Evolutionary conservation across 1,140 invertebrate species (phyloP).

Genomic region (Hylaeus volcanicus): DNA sequence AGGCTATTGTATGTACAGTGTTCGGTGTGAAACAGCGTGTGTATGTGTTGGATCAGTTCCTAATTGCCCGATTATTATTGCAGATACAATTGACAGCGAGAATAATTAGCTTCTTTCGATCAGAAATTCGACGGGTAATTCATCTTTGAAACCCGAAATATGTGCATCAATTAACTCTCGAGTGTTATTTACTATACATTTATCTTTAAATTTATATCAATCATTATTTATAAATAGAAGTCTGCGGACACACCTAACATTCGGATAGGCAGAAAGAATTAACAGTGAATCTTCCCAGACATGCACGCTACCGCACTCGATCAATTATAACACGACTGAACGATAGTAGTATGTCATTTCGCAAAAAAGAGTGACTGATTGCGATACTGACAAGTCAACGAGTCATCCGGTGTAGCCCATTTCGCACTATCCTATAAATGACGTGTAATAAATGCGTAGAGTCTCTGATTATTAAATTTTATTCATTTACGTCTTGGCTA

Average conservation of each 20-base stretch:
- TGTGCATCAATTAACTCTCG: too few species aligned
- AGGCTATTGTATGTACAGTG: slow-evolving; percentile 54
- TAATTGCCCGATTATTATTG: slow-evolving; percentile 12
- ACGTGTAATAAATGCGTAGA: too few species aligned
- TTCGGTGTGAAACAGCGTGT: slow-evolving; percentile 34
- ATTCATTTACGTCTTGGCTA: too few species aligned
- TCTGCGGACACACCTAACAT: too few species aligned
- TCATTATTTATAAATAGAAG: background rate
- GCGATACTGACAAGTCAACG: too few species aligned
- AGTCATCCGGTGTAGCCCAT: too few species aligned
- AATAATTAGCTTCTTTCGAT: background rate
- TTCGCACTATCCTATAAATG: too few species aligned
- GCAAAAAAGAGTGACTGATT: too few species aligned
- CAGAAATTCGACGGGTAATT: background rate
- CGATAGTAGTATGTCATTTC: too few species aligned
- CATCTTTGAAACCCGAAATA: background rate
- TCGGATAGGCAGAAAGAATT: background rate
- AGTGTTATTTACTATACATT: too few species aligned
- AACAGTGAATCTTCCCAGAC: slow-evolving; percentile 1
- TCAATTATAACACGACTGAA: background rate
- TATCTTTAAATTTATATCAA: background rate
- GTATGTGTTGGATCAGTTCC: background rate
- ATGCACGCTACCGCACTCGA: background rate
- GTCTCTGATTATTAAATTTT: too few species aligned
- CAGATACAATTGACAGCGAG: background rate